These are phyloP conservation scores for Genyomyrus donnyi DNA, from an alignment of 2,113 vertebrate species.

Conservation along the genomic window DNA sequence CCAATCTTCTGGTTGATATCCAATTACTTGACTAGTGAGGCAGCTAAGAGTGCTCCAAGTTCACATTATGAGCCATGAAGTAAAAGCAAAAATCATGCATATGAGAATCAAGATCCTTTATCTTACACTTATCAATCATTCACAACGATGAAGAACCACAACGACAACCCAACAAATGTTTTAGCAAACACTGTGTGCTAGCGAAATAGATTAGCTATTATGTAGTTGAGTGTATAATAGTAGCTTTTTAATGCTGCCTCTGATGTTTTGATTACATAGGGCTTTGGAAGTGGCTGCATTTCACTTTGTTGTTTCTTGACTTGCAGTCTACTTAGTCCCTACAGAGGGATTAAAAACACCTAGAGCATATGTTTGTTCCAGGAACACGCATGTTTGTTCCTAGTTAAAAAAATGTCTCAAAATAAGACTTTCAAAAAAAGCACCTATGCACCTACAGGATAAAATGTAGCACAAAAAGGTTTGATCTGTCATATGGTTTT, in stretches of 20 bases:
- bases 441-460: background rate
- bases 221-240: background rate
- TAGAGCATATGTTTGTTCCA: background rate
- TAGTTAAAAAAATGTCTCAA: background rate
- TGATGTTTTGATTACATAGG: slow-evolving; percentile 1
- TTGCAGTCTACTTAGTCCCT: background rate
- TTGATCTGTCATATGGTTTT: background rate
- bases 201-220: background rate
- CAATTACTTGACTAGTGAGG: background rate
- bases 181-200: background rate
- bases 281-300: background rate
- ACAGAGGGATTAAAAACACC: background rate
- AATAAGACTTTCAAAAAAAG: background rate
- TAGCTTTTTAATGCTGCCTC: background rate
- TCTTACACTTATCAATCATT: background rate
- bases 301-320: background rate
- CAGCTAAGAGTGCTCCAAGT: background rate
- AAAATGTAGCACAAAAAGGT: background rate
- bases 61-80: background rate
- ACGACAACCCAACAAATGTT: background rate
- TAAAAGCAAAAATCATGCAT: background rate
- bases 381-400: background rate
- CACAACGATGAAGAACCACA: background rate
- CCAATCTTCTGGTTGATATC: background rate
- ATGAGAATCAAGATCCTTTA: background rate